A percentile compares a stretch with the other conserved stretches of the same genome.
phyloP scores from a whole-genome alignment of 2,797 vertebrate species.

The Coranthus polyacanthus region DNA sequence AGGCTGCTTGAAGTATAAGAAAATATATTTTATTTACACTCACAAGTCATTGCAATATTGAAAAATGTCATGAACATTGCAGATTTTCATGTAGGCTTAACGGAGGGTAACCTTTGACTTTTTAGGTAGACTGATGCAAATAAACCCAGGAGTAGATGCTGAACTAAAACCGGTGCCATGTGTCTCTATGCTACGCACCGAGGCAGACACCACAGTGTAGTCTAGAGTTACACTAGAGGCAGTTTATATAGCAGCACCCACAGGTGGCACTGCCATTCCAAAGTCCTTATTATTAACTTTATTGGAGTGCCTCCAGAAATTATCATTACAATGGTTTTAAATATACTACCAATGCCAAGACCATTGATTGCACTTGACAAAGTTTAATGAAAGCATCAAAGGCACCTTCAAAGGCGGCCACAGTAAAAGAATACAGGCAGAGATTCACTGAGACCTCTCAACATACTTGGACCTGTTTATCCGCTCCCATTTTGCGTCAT shows the following conservation, averaged over 20 bases:
- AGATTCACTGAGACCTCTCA: conserved; percentile 71
- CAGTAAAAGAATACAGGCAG: conserved; percentile 57
- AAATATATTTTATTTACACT: no score
- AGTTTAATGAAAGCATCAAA: conserved; percentile 77
- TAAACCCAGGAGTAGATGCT: conserved; percentile 13
- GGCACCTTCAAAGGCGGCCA: conserved; percentile 66
- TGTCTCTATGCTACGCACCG: conserved; percentile 39
- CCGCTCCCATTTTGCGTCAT: conserved; percentile 65
- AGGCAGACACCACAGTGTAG: conserved; percentile 47
- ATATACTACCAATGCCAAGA: conserved; percentile 63
- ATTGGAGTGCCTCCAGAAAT: conserved; percentile 69
- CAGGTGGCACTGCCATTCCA: conserved; percentile 42
- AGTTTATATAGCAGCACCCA: conserved; percentile 27
- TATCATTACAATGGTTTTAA: conserved; percentile 76
- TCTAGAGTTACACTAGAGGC: conserved; percentile 32
- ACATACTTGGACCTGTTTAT: conserved; percentile 71
- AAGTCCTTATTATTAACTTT: conserved; percentile 56
- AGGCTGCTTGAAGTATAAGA: no score
- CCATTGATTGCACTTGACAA: conserved; percentile 77
- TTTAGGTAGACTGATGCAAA: background rate
- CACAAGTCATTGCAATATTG: no score
- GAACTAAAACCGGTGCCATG: conserved; percentile 29
- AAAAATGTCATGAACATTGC: no score
- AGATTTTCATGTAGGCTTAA: no score
- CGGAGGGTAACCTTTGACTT: background rate